phyloP scores from a whole-genome alignment of 2,888 invertebrate species.

The Pseudeuparius sepicola region DNA sequence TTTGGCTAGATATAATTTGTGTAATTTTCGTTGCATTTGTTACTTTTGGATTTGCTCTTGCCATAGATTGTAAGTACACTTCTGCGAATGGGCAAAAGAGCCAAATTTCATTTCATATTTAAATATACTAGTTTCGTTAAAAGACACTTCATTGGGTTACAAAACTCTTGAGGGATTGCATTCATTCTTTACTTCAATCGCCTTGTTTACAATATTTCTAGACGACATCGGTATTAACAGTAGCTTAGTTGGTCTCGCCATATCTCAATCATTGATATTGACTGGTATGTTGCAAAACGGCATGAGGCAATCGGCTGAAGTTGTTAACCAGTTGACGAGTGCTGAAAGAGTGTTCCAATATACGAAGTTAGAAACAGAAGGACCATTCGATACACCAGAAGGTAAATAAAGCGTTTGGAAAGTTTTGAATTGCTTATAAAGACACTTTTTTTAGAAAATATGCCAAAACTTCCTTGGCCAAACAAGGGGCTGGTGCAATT shows the following conservation, averaged over 20 bases:
- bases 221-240: constrained; percentile 19
- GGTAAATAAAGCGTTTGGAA: too few relatives aligned
- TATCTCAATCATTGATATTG: constrained; percentile 47
- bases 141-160: too few relatives aligned
- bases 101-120: too few relatives aligned
- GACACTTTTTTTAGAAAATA: constrained; percentile 15
- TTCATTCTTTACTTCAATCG: too few relatives aligned
- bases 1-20: constrained; percentile 55
- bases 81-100: too few relatives aligned
- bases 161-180: too few relatives aligned
- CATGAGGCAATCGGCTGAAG: constrained; percentile 69
- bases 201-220: too few relatives aligned
- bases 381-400: constrained; percentile 46
- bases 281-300: constrained; percentile 77
- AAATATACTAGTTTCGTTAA: too few relatives aligned
- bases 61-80: constrained; percentile 26
- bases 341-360: constrained; percentile 78
- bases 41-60: constrained; percentile 46
- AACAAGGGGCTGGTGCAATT: constrained; percentile 48
- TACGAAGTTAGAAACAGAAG: constrained; percentile 60
- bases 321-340: constrained; percentile 62
- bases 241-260: constrained; percentile 30
- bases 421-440: too few relatives aligned
- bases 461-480: constrained; percentile 50
- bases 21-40: constrained; percentile 49